Evolutionary conservation across 1,140 invertebrate genomes (phyloP).

Genomic region (Musca vetustissima): DNA sequence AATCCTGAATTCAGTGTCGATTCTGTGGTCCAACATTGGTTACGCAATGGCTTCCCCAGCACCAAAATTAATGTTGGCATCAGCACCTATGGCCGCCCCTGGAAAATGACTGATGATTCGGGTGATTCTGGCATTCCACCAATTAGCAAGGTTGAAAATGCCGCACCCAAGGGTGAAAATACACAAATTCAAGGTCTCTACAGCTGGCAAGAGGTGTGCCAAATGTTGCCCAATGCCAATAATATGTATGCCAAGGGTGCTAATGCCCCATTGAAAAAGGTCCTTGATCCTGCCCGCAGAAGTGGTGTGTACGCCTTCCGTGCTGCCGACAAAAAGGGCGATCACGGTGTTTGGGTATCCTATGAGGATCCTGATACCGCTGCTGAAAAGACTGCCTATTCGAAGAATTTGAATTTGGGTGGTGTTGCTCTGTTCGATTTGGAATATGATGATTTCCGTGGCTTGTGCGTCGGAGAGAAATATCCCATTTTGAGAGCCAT

Average conservation of each 20-base stretch:
- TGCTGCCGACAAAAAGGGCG: conserved; percentile 65
- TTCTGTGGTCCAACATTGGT: conserved; percentile 63
- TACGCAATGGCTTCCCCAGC: conserved; percentile 65
- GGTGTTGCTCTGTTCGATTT: conserved; percentile 80
- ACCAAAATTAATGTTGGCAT: conserved; percentile 82
- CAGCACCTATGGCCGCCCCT: conserved; percentile 79
- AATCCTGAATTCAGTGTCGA: conserved; percentile 62
- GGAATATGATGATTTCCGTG: conserved; percentile 80
- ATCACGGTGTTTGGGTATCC: conserved; percentile 82
- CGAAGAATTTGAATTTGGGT: conserved; percentile 70
- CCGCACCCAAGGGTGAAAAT: conserved; percentile 63
- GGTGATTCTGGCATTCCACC: conserved; percentile 75
- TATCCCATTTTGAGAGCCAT: conserved; percentile 70
- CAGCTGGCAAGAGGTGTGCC: conserved; percentile 67
- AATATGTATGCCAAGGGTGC: conserved; percentile 61
- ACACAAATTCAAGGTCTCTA: conserved; percentile 62
- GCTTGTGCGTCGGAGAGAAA: conserved; percentile 73
- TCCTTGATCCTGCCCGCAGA: conserved; percentile 72
- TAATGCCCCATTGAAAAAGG: conserved; percentile 66
- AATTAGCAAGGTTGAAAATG: conserved; percentile 66
- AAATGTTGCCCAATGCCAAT: conserved; percentile 51
- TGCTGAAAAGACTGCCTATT: conserved; percentile 76
- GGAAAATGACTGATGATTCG: conserved; percentile 72
- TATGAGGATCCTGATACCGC: conserved; percentile 87
- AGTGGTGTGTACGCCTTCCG: conserved; percentile 75